Percentiles rank a stretch among this genome's conserved stretches.
These are phyloP conservation scores for Ariolimax columbianus DNA, from an alignment of 2,888 invertebrate species.

Conservation along the genomic window DNA sequence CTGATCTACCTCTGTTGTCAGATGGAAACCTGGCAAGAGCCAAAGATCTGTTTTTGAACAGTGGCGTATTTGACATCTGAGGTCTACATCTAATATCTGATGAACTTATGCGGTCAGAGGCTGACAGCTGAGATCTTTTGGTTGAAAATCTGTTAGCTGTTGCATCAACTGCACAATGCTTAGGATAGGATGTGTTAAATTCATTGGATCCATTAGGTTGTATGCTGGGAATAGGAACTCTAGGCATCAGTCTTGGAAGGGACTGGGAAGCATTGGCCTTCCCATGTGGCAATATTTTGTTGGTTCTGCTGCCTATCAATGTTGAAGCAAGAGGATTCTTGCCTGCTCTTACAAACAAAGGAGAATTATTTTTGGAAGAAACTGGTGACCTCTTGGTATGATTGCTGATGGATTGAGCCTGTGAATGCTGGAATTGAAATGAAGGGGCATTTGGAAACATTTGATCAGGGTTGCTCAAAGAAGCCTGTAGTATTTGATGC, in stretches of 20 bases:
- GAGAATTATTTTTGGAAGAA: neutral
- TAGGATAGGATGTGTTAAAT: neutral
- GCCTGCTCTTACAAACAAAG: neutral
- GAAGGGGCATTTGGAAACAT: neutral
- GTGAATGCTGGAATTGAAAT: neutral
- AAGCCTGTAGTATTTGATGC: no score
- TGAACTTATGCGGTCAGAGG: neutral
- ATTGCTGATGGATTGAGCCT: neutral
- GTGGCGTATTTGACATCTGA: neutral
- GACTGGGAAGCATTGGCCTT: neutral
- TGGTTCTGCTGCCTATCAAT: neutral
- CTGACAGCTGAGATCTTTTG: neutral
- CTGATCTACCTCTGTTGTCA: neutral
- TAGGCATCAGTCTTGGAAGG: slow-evolving; percentile 22
- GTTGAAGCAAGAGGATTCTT: neutral
- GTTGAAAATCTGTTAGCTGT: neutral
- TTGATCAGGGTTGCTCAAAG: no score
- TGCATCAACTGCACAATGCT: no score
- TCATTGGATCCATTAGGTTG: neutral
- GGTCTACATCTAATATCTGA: neutral
- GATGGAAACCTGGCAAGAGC: neutral
- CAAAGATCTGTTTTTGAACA: neutral
- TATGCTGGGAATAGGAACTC: slow-evolving; percentile 37
- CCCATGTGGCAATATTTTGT: neutral
- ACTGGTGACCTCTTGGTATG: neutral